phyloP scores from a whole-genome alignment of 1,140 invertebrate genomes.

The Pogonognathellus flavescens region DNA sequence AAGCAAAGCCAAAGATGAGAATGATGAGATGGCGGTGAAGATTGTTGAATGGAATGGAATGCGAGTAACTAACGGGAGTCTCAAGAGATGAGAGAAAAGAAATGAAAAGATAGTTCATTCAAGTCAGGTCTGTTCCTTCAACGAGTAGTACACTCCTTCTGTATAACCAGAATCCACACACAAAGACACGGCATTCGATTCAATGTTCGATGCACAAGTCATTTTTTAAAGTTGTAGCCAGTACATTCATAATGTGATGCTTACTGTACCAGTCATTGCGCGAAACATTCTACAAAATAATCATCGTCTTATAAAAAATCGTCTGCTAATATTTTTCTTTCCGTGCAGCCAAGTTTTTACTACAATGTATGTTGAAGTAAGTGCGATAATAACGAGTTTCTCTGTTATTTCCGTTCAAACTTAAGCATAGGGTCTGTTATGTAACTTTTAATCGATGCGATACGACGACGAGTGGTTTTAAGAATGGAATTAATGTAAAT shows the following conservation, averaged over 20 bases:
- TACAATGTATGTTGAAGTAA: no score
- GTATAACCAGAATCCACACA: neutral
- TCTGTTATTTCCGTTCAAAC: no score
- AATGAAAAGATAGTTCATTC: conserved; percentile 43
- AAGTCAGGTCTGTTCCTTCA: conserved; percentile 19
- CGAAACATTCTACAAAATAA: no score
- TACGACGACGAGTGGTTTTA: no score
- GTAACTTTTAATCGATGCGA: no score
- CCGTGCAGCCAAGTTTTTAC: no score
- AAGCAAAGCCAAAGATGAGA: conserved; percentile 19
- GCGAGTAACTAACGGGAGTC: conserved; percentile 42
- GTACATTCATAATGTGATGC: neutral
- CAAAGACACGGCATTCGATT: neutral
- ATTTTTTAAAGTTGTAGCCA: neutral
- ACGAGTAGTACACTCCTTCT: neutral
- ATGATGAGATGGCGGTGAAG: conserved; percentile 40
- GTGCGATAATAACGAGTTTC: no score
- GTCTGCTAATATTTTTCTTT: no score
- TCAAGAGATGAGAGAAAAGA: conserved; percentile 22
- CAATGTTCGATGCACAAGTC: neutral
- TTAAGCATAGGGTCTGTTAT: no score
- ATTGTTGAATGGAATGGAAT: conserved; percentile 45
- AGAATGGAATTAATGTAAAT: no score
- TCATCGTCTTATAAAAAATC: no score
- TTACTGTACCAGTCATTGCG: no score